Conservation (phyloP, 2,113 vertebrate species). For the Varanus salvator region DNA sequence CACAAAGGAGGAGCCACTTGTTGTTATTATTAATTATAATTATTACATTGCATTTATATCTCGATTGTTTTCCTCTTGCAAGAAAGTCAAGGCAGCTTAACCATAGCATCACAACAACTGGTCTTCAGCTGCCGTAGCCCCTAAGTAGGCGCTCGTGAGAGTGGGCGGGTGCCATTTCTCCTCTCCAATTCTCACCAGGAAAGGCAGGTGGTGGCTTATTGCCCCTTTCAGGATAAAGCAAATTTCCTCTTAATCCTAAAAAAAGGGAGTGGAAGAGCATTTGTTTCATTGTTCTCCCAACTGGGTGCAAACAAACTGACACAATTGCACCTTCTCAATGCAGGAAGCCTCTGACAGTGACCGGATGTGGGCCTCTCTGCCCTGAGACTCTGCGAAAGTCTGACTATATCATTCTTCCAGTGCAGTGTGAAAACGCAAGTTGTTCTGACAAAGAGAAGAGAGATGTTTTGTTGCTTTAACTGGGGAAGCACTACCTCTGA, state of each 20-base stretch:
- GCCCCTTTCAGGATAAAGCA: neutral
- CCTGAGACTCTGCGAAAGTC: neutral
- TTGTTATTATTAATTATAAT: too few species aligned
- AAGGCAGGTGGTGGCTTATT: neutral
- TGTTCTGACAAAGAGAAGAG: slow-evolving; percentile 36
- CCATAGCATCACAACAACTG: too few species aligned
- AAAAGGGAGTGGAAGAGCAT: neutral
- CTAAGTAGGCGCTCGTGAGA: too few species aligned
- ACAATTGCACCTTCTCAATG: neutral
- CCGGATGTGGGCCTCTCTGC: neutral
- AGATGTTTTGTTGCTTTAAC: neutral
- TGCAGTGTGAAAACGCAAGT: neutral
- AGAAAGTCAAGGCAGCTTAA: too few species aligned
- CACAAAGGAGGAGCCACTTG: too few species aligned
- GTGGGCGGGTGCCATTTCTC: too few species aligned
- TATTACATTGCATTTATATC: too few species aligned
- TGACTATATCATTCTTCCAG: neutral
- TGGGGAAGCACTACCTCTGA: neutral
- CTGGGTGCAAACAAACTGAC: neutral
- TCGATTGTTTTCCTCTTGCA: too few species aligned
- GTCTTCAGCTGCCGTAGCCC: too few species aligned
- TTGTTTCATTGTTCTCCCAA: neutral
- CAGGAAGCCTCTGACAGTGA: neutral
- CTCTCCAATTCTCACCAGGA: too few species aligned
- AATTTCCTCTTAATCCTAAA: neutral